phyloP scores from a whole-genome alignment of 2,113 vertebrate genomes.

The Cheilinus undulatus region DNA sequence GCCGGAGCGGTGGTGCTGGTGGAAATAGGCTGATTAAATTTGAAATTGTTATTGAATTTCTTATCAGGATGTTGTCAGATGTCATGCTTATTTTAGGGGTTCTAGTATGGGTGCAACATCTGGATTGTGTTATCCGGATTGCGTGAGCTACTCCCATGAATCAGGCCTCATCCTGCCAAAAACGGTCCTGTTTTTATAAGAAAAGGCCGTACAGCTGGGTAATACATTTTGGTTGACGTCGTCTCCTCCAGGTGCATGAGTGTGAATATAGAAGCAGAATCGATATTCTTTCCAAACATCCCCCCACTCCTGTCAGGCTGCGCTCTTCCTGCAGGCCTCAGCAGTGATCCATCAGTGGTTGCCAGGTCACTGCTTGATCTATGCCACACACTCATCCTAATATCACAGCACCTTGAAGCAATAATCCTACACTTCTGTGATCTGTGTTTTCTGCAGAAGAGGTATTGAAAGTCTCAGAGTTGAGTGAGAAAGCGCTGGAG shows the following conservation, averaged over 20 bases:
- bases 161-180: slow-evolving; percentile 43
- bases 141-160: slow-evolving; percentile 39
- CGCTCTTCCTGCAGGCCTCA: slow-evolving; percentile 19
- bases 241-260: slow-evolving; percentile 4
- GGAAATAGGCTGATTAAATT: slow-evolving; percentile 12
- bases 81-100: not conserved
- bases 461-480: slow-evolving; percentile 25
- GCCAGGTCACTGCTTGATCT: slow-evolving; percentile 31
- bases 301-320: not conserved
- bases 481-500: slow-evolving; percentile 27
- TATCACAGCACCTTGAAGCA: slow-evolving; percentile 21
- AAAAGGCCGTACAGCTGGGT: slow-evolving; percentile 34
- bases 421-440: slow-evolving; percentile 12
- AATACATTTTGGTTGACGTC: slow-evolving; percentile 3
- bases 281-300: slow-evolving; percentile 3
- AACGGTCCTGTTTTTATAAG: slow-evolving; percentile 31
- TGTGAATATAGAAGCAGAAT: slow-evolving; percentile 25
- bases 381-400: slow-evolving; percentile 8
- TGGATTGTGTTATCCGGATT: slow-evolving; percentile 39
- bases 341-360: slow-evolving; percentile 17
- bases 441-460: slow-evolving; percentile 24
- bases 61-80: slow-evolving; percentile 9
- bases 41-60: slow-evolving; percentile 2
- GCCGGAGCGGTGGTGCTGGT: not conserved
- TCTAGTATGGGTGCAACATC: slow-evolving; percentile 41